A percentile compares a stretch with the other conserved stretches of the same genome.
Evolutionary conservation across 2,113 vertebrate species (phyloP).

Genomic region (Casuarius casuarius): DNA sequence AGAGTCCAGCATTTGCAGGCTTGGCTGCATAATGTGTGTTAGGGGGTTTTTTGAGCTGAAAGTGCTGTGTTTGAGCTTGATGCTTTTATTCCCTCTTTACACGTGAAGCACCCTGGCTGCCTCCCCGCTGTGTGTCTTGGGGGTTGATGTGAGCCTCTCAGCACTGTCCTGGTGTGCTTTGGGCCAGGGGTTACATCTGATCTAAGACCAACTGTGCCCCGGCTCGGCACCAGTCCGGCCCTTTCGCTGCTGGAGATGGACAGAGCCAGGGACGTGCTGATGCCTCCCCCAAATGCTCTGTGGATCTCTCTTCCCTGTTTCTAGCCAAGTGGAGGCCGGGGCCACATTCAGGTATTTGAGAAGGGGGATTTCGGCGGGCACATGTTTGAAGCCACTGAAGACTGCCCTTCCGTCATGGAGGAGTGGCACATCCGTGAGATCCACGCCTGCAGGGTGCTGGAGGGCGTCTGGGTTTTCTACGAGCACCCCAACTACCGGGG

Average conservation of each 20-base stretch:
- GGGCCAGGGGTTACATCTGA: neutral
- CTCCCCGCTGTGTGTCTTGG: neutral
- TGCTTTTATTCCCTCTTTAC: neutral
- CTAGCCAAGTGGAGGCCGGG: constrained; percentile 82
- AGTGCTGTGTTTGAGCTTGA: accelerated
- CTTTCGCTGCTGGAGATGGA: accelerated
- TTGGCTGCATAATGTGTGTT: neutral
- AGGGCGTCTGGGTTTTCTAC: constrained; percentile 92
- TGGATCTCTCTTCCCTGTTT: neutral
- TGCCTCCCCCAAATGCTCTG: neutral
- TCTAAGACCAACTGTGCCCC: neutral
- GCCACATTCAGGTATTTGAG: constrained; percentile 92
- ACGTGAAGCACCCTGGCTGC: accelerated
- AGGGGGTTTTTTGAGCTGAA: neutral
- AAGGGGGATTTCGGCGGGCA: constrained; percentile 90
- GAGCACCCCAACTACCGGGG: constrained; percentile 92
- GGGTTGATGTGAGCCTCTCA: neutral
- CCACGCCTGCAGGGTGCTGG: constrained; percentile 89
- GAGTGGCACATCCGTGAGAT: constrained; percentile 88
- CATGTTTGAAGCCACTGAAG: constrained; percentile 87
- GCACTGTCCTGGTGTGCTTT: neutral
- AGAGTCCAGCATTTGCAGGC: accelerated
- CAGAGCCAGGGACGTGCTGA: accelerated
- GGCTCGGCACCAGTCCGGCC: neutral
- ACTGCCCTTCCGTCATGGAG: constrained; percentile 89